Conservation (phyloP, 2,113 vertebrate genomes). For the Macquaria ambigua region DNA sequence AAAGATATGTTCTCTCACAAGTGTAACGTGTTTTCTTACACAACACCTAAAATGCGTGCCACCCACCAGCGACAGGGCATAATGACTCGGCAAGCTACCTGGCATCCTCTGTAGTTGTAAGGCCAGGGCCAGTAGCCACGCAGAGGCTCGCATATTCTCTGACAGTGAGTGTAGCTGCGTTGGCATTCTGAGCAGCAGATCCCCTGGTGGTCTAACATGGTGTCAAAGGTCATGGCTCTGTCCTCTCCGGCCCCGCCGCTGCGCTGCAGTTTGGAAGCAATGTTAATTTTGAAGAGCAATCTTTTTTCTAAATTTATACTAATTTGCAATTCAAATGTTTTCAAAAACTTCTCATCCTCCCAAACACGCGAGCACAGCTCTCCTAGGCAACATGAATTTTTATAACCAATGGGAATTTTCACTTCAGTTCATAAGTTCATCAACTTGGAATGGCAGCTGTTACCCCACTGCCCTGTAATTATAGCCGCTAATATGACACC, state of each 20-base stretch:
- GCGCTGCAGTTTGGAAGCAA: constrained; percentile 78
- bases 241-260: constrained; percentile 83
- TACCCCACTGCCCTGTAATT: constrained; percentile 60
- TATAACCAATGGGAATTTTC: constrained; percentile 66
- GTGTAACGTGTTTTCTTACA: constrained; percentile 76
- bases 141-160: constrained; percentile 93
- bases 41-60: constrained; percentile 91
- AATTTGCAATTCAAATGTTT: constrained; percentile 73
- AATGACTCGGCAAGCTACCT: constrained; percentile 90
- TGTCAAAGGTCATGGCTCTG: constrained; percentile 90
- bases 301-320: constrained; percentile 23
- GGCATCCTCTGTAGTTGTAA: constrained; percentile 93
- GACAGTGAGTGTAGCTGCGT: constrained; percentile 92
- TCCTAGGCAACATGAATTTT: constrained; percentile 66
- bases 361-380: constrained; percentile 42
- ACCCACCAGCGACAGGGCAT: constrained; percentile 99
- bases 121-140: constrained; percentile 91
- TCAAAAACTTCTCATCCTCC: constrained; percentile 35
- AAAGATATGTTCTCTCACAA: neutral
- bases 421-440: constrained; percentile 61
- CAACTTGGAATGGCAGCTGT: constrained; percentile 55
- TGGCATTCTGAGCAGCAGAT: constrained; percentile 94
- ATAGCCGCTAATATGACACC: constrained; percentile 52
- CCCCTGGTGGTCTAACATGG: constrained; percentile 94
- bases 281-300: constrained; percentile 53